Conservation (phyloP, 2,113 vertebrate genomes). For the Prunella himalayana region DNA sequence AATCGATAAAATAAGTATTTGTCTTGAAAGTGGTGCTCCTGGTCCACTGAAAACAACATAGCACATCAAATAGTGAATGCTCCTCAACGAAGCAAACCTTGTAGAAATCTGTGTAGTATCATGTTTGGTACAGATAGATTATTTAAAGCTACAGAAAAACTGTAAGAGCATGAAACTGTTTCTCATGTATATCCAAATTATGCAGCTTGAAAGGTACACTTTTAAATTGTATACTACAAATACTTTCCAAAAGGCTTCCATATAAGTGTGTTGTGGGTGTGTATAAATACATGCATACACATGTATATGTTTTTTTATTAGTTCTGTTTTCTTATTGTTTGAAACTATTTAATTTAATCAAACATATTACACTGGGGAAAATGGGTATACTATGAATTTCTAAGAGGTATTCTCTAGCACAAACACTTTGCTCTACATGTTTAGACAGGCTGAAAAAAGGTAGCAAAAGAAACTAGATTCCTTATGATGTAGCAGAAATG, state of each 20-base stretch:
- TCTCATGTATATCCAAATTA: background rate
- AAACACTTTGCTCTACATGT: background rate
- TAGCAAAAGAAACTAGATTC: background rate
- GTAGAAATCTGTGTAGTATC: background rate
- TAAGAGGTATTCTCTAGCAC: background rate
- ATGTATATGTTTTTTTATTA: background rate
- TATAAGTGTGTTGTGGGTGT: background rate
- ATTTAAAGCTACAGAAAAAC: background rate
- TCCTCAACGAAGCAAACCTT: background rate
- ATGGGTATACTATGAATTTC: background rate
- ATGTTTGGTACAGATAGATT: background rate
- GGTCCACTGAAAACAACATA: slow-evolving; percentile 82
- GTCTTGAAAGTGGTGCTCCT: slow-evolving; percentile 93
- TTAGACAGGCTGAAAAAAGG: background rate
- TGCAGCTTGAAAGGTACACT: background rate
- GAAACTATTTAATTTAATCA: background rate
- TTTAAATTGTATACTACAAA: background rate
- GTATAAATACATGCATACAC: background rate
- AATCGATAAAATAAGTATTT: slow-evolving; percentile 98
- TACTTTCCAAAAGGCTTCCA: background rate
- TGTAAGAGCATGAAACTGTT: background rate
- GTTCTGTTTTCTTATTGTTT: background rate
- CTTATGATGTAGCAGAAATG: background rate
- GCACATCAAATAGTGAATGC: background rate
- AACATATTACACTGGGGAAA: background rate